Conservation (phyloP, 2,797 vertebrate genomes). For the Micromesistius poutassou region DNA sequence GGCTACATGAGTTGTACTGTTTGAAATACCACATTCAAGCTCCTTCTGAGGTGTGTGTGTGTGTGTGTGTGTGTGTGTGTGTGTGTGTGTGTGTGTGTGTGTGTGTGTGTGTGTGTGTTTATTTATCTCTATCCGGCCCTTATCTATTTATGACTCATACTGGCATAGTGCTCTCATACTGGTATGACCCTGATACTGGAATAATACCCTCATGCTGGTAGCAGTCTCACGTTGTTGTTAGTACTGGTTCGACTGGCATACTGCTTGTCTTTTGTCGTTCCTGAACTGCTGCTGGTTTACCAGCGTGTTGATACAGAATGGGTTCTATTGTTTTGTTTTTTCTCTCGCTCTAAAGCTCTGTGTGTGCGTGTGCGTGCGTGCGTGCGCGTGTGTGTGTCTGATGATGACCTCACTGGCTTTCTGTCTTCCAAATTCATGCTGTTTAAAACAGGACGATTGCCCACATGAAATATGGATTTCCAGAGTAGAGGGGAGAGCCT, state of each 20-base stretch:
- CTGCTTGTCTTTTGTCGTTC: too few species aligned
- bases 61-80: background rate
- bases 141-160: background rate
- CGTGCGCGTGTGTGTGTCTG: background rate
- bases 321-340: background rate
- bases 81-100: background rate
- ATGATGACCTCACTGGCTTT: background rate
- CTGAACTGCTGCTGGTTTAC: too few species aligned
- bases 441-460: background rate
- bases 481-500: background rate
- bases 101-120: background rate
- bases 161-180: background rate
- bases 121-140: background rate
- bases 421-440: conserved; percentile 1
- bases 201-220: background rate
- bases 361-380: background rate
- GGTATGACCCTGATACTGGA: background rate
- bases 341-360: background rate
- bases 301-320: too few species aligned
- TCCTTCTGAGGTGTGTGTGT: background rate
- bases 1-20: background rate
- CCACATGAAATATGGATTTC: background rate
- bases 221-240: background rate
- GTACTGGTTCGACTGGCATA: too few species aligned
- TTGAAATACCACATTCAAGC: too few species aligned